phyloP scores from a whole-genome alignment of 1,140 invertebrate genomes.

The Orchestia grillus region DNA sequence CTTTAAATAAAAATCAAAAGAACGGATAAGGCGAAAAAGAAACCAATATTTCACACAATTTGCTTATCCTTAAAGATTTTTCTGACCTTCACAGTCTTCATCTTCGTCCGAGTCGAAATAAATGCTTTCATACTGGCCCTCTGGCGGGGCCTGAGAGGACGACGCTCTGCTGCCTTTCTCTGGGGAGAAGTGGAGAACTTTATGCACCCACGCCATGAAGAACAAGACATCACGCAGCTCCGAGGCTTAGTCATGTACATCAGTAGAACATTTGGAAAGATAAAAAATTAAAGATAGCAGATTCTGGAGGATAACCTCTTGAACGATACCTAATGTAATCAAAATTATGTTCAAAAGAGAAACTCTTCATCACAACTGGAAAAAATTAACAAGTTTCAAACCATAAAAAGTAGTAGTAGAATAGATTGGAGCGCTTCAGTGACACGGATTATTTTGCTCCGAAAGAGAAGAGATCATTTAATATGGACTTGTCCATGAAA shows the following conservation, averaged over 20 bases:
- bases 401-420: neutral
- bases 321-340: no score
- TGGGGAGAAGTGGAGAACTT: neutral
- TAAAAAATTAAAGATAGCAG: neutral
- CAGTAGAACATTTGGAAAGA: neutral
- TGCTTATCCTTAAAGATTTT: neutral
- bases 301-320: no score
- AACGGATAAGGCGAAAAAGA: no score
- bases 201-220: neutral
- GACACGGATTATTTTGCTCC: no score
- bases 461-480: no score
- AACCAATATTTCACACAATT: neutral
- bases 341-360: neutral
- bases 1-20: no score
- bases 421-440: no score
- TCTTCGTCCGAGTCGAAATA: slow-evolving; percentile 75
- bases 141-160: neutral
- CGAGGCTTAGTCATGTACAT: neutral
- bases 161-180: neutral
- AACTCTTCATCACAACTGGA: neutral
- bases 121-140: slow-evolving; percentile 71
- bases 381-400: neutral
- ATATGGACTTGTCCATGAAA: no score
- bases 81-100: slow-evolving; percentile 63
- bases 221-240: neutral